Percentiles rank a stretch among this genome's conserved stretches.
These are phyloP conservation scores for Piezodorus guildinii DNA, from an alignment of 1,140 invertebrate genomes.

Conservation along the genomic window DNA sequence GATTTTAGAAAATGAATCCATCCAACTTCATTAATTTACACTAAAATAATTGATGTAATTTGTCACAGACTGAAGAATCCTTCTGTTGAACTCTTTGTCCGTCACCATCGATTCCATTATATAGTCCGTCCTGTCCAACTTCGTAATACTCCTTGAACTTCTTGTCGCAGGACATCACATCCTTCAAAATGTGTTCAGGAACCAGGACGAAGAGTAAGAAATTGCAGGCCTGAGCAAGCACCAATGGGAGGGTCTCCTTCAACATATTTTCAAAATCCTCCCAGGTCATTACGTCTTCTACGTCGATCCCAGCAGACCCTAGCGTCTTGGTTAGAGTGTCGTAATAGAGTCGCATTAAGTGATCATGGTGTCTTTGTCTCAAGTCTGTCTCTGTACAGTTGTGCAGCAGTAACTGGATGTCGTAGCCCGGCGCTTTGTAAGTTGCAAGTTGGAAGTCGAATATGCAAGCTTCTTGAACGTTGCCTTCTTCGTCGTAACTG, in stretches of 20 bases:
- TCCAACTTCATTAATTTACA: no score
- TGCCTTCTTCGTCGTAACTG: not conserved
- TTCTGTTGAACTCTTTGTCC: no score
- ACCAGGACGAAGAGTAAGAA: not conserved
- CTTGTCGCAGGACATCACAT: not conserved
- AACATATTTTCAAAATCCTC: not conserved
- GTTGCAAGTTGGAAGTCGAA: constrained; percentile 1
- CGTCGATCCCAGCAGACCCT: not conserved
- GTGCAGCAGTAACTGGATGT: not conserved
- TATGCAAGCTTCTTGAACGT: not conserved
- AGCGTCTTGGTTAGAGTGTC: not conserved
- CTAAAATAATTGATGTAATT: no score
- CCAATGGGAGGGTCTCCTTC: not conserved
- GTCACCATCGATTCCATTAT: not conserved
- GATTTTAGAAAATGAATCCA: no score
- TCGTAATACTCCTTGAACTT: no score
- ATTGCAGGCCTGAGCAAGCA: not conserved
- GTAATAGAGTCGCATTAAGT: not conserved
- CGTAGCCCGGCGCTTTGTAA: not conserved
- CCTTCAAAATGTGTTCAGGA: not conserved
- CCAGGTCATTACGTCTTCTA: not conserved
- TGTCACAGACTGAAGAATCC: no score
- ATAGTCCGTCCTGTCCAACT: no score
- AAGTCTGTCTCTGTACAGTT: not conserved
- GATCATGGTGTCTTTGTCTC: not conserved